Percentiles rank a stretch among this genome's conserved stretches.
phyloP scores from a whole-genome alignment of 2,888 invertebrate genomes.

The Rhamphomyia laevipes region DNA sequence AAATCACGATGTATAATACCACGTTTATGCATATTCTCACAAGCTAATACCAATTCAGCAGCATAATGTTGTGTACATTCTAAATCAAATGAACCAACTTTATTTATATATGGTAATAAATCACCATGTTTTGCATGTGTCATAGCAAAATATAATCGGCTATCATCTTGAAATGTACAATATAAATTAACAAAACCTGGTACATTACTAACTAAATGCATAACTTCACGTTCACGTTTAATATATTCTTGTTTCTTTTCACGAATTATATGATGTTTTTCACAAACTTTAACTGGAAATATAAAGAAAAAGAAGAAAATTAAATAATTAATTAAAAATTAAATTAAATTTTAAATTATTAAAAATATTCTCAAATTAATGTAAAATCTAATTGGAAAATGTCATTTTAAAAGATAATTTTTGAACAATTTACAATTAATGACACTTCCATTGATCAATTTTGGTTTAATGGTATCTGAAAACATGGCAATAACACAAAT shows the following conservation, averaged over 20 bases:
- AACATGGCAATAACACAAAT: too few species aligned
- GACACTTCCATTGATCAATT: too few species aligned
- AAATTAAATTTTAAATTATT: too few species aligned
- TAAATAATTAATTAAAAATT: neutral
- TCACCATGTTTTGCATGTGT: conserved; percentile 94
- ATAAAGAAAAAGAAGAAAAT: conserved; percentile 3
- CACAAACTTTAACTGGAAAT: conserved; percentile 87
- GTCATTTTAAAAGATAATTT: too few species aligned
- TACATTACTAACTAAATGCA: conserved; percentile 70
- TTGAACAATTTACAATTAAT: too few species aligned
- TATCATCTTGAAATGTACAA: conserved; percentile 92
- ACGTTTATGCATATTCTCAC: conserved; percentile 81
- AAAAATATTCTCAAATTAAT: too few species aligned
- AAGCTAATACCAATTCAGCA: conserved; percentile 82
- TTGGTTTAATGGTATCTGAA: too few species aligned
- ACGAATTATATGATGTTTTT: conserved; percentile 83
- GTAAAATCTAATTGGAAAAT: too few species aligned
- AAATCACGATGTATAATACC: conserved; percentile 91
- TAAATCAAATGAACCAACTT: conserved; percentile 79
- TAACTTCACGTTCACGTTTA: conserved; percentile 85
- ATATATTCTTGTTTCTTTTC: conserved; percentile 92
- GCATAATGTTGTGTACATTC: conserved; percentile 87
- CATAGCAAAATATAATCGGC: conserved; percentile 88
- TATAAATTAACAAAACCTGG: conserved; percentile 89
- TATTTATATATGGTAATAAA: conserved; percentile 80